Evolutionary conservation across 2,113 vertebrate species (phyloP).

Genomic region (Atherinomorus stipes): DNA sequence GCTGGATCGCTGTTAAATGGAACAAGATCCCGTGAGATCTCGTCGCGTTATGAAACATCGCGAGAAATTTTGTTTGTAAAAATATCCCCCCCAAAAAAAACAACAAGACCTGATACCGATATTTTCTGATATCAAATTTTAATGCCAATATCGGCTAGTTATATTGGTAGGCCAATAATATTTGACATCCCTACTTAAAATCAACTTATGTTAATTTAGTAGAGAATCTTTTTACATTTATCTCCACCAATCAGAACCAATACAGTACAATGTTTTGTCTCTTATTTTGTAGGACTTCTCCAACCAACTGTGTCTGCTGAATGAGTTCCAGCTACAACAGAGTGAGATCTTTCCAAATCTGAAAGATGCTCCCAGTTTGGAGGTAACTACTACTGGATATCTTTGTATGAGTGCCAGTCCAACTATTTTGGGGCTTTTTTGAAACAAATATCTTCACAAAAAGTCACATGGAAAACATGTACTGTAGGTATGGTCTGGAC

Average conservation of each 20-base stretch:
- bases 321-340: conserved; percentile 77
- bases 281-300: conserved; percentile 22
- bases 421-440: background rate
- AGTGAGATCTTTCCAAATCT: conserved; percentile 72
- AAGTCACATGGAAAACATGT: too few species aligned
- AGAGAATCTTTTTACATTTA: background rate
- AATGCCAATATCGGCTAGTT: too few species aligned
- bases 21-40: too few species aligned
- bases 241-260: background rate
- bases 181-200: background rate
- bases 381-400: conserved; percentile 80
- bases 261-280: background rate
- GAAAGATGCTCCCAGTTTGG: conserved; percentile 81
- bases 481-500: too few species aligned
- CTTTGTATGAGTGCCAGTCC: background rate
- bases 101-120: too few species aligned
- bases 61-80: too few species aligned
- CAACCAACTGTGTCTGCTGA: conserved; percentile 76
- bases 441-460: too few species aligned
- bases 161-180: too few species aligned
- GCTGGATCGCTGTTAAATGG: too few species aligned
- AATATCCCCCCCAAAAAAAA: too few species aligned
- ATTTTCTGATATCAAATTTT: too few species aligned
- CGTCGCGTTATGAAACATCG: too few species aligned
- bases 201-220: background rate